phyloP scores from a whole-genome alignment of 1,140 invertebrate species.

The Drosophila navojoa region DNA sequence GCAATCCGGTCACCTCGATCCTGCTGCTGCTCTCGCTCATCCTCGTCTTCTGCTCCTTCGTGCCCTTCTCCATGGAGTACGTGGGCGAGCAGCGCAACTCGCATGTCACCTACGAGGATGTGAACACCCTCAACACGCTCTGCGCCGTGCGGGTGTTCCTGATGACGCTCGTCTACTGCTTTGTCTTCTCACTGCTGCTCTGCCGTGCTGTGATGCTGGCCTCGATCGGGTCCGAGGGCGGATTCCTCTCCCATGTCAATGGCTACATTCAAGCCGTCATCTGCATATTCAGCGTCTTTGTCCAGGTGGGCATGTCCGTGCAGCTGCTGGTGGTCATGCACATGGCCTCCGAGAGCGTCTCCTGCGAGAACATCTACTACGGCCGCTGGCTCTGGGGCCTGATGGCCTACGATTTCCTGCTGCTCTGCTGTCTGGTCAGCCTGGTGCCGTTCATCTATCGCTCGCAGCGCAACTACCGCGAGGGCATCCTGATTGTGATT shows the following conservation, averaged over 20 bases:
- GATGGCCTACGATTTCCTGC: slow-evolving; percentile 85
- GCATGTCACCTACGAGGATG: slow-evolving; percentile 79
- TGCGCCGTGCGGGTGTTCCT: slow-evolving; percentile 82
- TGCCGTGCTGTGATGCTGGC: slow-evolving; percentile 86
- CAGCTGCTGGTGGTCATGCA: slow-evolving; percentile 84
- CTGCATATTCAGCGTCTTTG: slow-evolving; percentile 85
- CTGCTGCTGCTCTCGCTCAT: slow-evolving; percentile 84
- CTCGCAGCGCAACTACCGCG: slow-evolving; percentile 87
- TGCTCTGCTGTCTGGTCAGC: slow-evolving; percentile 85
- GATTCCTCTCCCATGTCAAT: slow-evolving; percentile 87
- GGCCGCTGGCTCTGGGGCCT: slow-evolving; percentile 83
- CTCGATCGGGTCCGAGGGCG: slow-evolving; percentile 85
- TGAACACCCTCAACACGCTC: slow-evolving; percentile 70
- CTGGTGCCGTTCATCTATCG: slow-evolving; percentile 85
- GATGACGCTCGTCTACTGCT: slow-evolving; percentile 85
- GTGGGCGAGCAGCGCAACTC: slow-evolving; percentile 78
- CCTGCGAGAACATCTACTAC: slow-evolving; percentile 84
- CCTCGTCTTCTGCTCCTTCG: slow-evolving; percentile 85
- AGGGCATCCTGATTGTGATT: slow-evolving; percentile 85
- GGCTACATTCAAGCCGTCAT: slow-evolving; percentile 86
- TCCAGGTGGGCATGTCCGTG: slow-evolving; percentile 85
- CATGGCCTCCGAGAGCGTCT: slow-evolving; percentile 74
- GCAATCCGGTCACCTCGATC: slow-evolving; percentile 84
- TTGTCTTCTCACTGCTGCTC: slow-evolving; percentile 85
- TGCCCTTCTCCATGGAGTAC: slow-evolving; percentile 86